A percentile compares a stretch with the other conserved stretches of the same genome.
These are phyloP conservation scores for Micrastur ruficollis DNA, from an alignment of 2,797 vertebrate species.

Conservation along the genomic window DNA sequence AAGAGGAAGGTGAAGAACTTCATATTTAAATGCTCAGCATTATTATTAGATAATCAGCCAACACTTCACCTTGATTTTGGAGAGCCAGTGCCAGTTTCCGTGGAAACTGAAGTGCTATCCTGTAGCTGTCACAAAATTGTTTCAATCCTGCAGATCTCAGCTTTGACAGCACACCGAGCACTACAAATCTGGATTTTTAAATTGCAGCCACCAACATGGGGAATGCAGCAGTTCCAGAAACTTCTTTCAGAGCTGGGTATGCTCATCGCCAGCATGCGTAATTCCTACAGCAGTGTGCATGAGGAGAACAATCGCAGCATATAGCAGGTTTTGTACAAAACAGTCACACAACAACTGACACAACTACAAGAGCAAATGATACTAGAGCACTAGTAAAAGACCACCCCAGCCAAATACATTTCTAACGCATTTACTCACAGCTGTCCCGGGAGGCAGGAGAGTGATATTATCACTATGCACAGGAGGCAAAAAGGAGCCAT, in stretches of 20 bases:
- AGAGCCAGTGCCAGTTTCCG: background rate
- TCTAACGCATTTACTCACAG: background rate
- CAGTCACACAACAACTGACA: background rate
- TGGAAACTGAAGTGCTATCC: constrained; percentile 30
- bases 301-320: background rate
- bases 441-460: background rate
- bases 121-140: background rate
- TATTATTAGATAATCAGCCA: constrained; percentile 18
- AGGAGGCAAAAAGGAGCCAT: background rate
- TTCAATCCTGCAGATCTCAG: background rate
- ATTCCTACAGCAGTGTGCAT: background rate
- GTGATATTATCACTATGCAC: background rate
- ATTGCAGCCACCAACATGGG: background rate
- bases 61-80: constrained; percentile 45
- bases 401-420: background rate
- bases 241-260: background rate
- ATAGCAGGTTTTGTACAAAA: background rate
- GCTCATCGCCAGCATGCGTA: rapidly evolving
- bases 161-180: background rate
- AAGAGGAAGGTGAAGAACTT: background rate
- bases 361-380: background rate
- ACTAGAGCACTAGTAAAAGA: background rate
- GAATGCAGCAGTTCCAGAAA: background rate
- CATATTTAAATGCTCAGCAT: background rate
- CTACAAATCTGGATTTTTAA: background rate